phyloP scores from a whole-genome alignment of 2,113 vertebrate species.

The Datnioides undecimradiatus region DNA sequence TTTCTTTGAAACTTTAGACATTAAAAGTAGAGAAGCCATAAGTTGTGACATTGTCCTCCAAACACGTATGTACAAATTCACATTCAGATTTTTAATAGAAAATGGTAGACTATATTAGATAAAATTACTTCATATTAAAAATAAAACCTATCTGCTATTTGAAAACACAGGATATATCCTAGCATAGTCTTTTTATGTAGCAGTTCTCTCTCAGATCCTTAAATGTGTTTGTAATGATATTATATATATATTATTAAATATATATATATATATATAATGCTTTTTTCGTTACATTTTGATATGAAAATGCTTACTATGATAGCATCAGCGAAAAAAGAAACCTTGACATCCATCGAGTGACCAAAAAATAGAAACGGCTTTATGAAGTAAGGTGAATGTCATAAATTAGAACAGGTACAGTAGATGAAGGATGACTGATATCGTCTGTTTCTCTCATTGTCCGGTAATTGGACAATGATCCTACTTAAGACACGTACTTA shows the following conservation, averaged over 20 bases:
- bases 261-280: not conserved
- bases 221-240: too few relatives aligned
- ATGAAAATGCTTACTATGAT: not conserved
- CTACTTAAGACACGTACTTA: not conserved
- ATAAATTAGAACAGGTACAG: not conserved
- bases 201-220: too few relatives aligned
- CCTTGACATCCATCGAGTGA: not conserved
- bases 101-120: not conserved
- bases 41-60: conserved; percentile 30
- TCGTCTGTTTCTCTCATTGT: not conserved
- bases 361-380: not conserved
- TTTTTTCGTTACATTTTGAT: not conserved
- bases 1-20: conserved; percentile 68
- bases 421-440: not conserved
- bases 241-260: too few relatives aligned
- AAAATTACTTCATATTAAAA: not conserved
- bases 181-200: too few relatives aligned
- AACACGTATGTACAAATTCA: conserved; percentile 16
- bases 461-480: not conserved
- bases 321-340: not conserved
- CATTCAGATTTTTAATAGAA: not conserved
- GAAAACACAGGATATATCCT: too few relatives aligned
- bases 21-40: conserved; percentile 35
- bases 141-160: too few relatives aligned
- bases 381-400: conserved; percentile 1